phyloP scores from a whole-genome alignment of 1,140 invertebrate species.

The Zaprionus nigranus region DNA sequence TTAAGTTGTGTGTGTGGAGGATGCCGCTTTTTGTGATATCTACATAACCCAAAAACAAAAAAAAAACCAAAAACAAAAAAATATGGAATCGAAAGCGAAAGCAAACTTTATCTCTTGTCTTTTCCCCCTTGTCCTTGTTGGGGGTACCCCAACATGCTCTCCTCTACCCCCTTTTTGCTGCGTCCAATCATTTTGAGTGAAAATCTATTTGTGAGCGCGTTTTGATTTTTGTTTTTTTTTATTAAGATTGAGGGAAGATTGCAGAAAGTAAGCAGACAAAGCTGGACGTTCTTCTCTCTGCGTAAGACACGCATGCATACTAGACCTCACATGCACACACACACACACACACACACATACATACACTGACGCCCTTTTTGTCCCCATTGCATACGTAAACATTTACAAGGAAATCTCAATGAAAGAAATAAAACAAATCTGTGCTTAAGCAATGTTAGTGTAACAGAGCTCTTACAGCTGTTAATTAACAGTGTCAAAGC shows the following conservation, averaged over 20 bases:
- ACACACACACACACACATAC: constrained; percentile 8
- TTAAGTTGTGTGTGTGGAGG: constrained; percentile 18
- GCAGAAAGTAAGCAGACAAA: neutral
- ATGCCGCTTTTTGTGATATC: constrained; percentile 46
- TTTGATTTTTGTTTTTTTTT: neutral
- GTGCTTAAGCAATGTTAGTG: constrained; percentile 47
- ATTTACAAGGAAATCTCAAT: constrained; percentile 19
- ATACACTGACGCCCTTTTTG: neutral
- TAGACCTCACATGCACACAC: neutral
- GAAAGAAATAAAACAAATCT: constrained; percentile 8
- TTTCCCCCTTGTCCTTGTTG: constrained; percentile 1
- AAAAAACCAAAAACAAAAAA: neutral
- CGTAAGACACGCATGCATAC: constrained; percentile 2
- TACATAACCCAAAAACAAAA: constrained; percentile 18
- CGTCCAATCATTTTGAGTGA: constrained; percentile 8
- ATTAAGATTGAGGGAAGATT: constrained; percentile 1
- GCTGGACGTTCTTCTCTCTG: constrained; percentile 1
- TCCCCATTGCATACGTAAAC: constrained; percentile 30
- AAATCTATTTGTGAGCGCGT: neutral
- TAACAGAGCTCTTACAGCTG: constrained; percentile 24
- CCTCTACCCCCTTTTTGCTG: constrained; percentile 2
- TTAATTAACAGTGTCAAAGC: constrained; percentile 33
- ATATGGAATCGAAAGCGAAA: neutral
- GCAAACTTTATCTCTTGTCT: constrained; percentile 9
- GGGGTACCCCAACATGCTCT: too few relatives aligned